Percentiles rank a stretch among this genome's conserved stretches.
Conservation (phyloP, 2,797 vertebrate species). For the Peromyscus attwateri region DNA sequence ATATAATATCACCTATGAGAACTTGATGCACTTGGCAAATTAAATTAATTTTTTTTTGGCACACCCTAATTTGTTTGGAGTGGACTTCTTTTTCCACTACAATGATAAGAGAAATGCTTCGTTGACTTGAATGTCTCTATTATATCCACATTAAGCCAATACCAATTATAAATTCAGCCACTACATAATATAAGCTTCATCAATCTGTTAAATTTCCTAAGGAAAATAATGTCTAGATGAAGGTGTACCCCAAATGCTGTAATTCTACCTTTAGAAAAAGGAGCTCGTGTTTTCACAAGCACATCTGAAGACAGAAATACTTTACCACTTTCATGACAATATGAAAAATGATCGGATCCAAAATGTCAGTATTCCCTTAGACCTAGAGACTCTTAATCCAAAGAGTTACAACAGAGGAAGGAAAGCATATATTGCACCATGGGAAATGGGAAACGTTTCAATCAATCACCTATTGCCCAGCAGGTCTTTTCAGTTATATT, state of each 20-base stretch:
- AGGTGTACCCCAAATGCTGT: conserved; percentile 32
- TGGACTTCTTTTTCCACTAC: background rate
- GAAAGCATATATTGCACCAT: background rate
- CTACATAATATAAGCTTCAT: conserved; percentile 11
- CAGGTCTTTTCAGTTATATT: conserved; percentile 20
- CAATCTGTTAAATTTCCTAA: conserved; percentile 19
- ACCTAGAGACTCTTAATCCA: background rate
- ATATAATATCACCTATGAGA: background rate
- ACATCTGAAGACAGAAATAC: conserved; percentile 55
- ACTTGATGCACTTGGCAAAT: background rate
- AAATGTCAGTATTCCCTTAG: conserved; percentile 62
- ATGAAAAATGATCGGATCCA: conserved; percentile 54
- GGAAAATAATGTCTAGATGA: conserved; percentile 39
- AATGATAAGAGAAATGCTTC: conserved; percentile 10
- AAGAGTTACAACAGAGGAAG: conserved; percentile 47
- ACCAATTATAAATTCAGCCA: background rate
- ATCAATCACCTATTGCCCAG: conserved; percentile 61
- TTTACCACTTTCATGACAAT: background rate
- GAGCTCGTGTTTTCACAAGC: conserved; percentile 7
- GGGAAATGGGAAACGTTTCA: conserved; percentile 37
- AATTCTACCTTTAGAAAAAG: conserved; percentile 55
- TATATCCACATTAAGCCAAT: background rate
- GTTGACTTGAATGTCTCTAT: background rate
- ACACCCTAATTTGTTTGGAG: background rate
- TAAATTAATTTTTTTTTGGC: conserved; percentile 32